phyloP scores from a whole-genome alignment of 2,797 vertebrate species.

The Catamblyrhynchus diadema region DNA sequence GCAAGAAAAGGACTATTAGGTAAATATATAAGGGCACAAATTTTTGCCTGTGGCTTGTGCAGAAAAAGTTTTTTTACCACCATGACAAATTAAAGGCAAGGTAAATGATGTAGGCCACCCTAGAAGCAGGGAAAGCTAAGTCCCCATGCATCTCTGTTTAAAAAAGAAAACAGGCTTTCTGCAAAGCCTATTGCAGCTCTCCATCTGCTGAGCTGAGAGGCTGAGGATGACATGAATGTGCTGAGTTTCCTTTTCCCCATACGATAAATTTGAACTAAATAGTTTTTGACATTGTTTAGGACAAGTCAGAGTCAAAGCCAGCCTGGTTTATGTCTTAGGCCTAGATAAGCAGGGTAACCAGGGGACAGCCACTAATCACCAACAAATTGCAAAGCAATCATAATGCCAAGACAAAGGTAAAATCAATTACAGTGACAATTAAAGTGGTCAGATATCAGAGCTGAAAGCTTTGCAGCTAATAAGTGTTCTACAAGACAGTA shows the following conservation, averaged over 20 bases:
- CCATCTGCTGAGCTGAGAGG: neutral
- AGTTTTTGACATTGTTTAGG: constrained; percentile 23
- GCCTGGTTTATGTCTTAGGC: neutral
- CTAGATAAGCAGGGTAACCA: constrained; percentile 35
- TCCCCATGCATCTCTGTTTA: neutral
- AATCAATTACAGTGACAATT: constrained; percentile 72
- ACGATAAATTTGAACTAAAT: neutral
- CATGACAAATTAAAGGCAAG: neutral
- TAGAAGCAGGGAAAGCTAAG: neutral
- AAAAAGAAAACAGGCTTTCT: neutral
- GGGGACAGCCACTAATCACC: constrained; percentile 65
- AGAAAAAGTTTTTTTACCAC: neutral
- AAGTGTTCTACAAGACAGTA: neutral
- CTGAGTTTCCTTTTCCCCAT: neutral
- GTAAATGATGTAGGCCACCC: accelerated
- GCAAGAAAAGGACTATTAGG: neutral
- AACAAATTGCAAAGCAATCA: constrained; percentile 62
- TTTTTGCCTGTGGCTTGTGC: neutral
- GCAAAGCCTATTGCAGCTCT: neutral
- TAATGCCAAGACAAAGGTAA: constrained; percentile 64
- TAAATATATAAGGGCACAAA: neutral
- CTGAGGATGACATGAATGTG: neutral
- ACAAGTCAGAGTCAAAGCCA: constrained; percentile 45
- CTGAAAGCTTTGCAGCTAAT: constrained; percentile 32
- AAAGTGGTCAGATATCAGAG: constrained; percentile 44